These are phyloP conservation scores for Caretta caretta DNA, from an alignment of 2,113 vertebrate genomes.

Conservation along the genomic window DNA sequence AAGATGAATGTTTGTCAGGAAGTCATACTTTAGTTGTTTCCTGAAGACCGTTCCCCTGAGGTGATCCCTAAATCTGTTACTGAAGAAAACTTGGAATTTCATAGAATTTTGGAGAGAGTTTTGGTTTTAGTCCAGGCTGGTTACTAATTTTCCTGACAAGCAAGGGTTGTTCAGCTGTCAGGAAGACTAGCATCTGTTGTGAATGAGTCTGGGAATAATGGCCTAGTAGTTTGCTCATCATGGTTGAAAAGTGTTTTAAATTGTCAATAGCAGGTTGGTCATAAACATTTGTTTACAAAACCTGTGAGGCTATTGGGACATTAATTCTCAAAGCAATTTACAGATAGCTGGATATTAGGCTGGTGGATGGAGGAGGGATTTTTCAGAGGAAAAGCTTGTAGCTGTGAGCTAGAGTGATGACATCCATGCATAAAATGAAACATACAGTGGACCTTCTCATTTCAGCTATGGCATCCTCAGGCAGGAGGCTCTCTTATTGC, in stretches of 20 bases:
- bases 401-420: slow-evolving; percentile 55
- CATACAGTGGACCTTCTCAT: slow-evolving; percentile 42
- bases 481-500: slow-evolving; percentile 55
- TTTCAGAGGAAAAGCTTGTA: background rate
- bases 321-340: slow-evolving; percentile 12
- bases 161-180: slow-evolving; percentile 56
- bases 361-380: slow-evolving; percentile 29
- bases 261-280: slow-evolving; percentile 17
- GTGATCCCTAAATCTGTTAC: background rate
- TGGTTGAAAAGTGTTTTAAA: slow-evolving; percentile 47
- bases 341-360: slow-evolving; percentile 41
- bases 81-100: background rate
- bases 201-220: slow-evolving; percentile 16
- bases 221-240: slow-evolving; percentile 29
- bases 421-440: slow-evolving; percentile 60
- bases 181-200: slow-evolving; percentile 4
- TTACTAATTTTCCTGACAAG: slow-evolving; percentile 53
- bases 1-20: background rate
- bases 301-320: slow-evolving; percentile 32
- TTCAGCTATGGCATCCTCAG: slow-evolving; percentile 53
- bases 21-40: background rate
- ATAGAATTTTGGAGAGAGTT: background rate
- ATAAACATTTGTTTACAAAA: slow-evolving; percentile 59
- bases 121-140: slow-evolving; percentile 35
- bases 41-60: background rate